Conservation (phyloP, 1,140 invertebrate genomes). For the Ptiloglossa arizonensis region DNA sequence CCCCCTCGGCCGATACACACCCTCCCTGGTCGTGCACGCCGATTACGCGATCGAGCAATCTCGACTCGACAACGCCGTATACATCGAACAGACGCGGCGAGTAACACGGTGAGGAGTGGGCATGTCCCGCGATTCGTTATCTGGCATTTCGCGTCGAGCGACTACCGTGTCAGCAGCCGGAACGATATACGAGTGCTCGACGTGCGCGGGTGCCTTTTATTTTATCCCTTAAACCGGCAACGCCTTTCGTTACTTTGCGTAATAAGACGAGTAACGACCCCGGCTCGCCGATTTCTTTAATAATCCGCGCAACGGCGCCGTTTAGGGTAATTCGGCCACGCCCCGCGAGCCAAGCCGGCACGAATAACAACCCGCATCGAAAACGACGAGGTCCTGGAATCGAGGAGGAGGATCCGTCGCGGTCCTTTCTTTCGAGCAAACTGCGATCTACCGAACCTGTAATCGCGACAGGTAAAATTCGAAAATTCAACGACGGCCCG, state of each 20-base stretch:
- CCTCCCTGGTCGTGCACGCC: not conserved
- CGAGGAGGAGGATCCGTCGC: not conserved
- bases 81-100: not conserved
- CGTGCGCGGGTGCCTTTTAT: not conserved
- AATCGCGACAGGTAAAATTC: too few species aligned
- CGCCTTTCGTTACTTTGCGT: not conserved
- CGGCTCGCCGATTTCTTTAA: conserved; percentile 7
- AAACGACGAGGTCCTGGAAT: not conserved
- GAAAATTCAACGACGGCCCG: too few species aligned
- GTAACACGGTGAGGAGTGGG: not conserved
- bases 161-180: conserved; percentile 2
- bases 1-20: too few species aligned
- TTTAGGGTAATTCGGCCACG: conserved; percentile 31
- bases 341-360: not conserved
- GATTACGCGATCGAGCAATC: conserved; percentile 11
- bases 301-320: conserved; percentile 12
- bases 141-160: not conserved
- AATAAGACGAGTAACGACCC: not conserved
- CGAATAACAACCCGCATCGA: not conserved
- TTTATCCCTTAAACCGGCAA: conserved; percentile 1
- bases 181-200: not conserved
- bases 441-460: too few species aligned
- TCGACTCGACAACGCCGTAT: not conserved
- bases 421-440: too few species aligned
- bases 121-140: not conserved